Conservation (phyloP, 2,113 vertebrate genomes). For the Sakesphorus luctuosus region DNA sequence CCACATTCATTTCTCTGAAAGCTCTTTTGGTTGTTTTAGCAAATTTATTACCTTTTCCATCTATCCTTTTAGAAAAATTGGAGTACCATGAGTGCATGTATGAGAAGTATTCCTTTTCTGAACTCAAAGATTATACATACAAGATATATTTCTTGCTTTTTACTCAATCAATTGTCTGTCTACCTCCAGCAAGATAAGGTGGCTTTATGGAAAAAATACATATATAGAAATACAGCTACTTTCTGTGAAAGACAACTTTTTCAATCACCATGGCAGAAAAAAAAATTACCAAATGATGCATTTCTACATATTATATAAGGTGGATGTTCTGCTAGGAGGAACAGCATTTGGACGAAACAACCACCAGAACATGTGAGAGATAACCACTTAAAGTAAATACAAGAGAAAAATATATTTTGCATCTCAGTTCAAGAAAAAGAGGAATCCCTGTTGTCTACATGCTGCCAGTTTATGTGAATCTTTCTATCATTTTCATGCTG, state of each 20-base stretch:
- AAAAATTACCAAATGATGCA: background rate
- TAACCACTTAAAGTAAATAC: background rate
- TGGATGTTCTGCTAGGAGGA: background rate
- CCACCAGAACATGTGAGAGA: background rate
- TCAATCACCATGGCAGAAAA: background rate
- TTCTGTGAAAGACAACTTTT: background rate
- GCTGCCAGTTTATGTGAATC: background rate
- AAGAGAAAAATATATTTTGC: background rate
- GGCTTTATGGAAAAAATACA: background rate
- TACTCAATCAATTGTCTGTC: background rate
- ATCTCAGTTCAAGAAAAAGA: background rate
- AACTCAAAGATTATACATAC: background rate
- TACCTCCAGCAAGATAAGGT: background rate
- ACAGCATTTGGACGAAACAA: background rate
- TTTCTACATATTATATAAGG: background rate
- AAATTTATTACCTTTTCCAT: background rate
- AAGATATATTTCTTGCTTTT: background rate
- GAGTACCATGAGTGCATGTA: background rate
- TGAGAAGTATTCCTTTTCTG: background rate
- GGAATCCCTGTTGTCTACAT: rapidly evolving
- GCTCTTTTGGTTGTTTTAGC: background rate
- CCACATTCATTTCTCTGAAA: background rate
- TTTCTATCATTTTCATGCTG: background rate
- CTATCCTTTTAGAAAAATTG: background rate
- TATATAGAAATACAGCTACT: background rate